phyloP scores from a whole-genome alignment of 2,797 vertebrate species.

The Sebastolobus alascanus region DNA sequence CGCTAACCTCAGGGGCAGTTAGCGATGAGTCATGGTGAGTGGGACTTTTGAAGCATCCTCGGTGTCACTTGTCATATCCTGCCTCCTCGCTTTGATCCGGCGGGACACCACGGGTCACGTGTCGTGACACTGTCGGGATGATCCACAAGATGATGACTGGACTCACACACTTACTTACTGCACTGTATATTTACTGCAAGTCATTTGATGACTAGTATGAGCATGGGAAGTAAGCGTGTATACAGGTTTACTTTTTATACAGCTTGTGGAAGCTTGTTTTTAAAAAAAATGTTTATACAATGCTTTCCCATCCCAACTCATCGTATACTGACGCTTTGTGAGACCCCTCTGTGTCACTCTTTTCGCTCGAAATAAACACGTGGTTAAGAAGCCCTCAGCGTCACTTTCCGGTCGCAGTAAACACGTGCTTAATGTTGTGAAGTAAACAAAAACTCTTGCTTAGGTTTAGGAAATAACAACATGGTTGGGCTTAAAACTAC shows the following conservation, averaged over 20 bases:
- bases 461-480: no score
- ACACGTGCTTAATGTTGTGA: no score
- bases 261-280: background rate
- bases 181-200: background rate
- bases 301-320: no score
- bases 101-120: slow-evolving; percentile 45
- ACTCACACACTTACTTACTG: slow-evolving; percentile 11
- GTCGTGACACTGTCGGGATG: slow-evolving; percentile 40
- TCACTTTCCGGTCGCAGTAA: no score
- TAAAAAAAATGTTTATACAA: background rate
- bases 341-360: no score
- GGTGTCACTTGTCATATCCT: slow-evolving; percentile 64
- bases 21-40: slow-evolving; percentile 70
- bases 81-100: slow-evolving; percentile 49
- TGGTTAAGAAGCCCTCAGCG: no score
- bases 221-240: background rate
- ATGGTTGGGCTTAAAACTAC: no score
- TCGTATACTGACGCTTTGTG: no score
- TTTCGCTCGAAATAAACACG: no score
- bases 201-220: slow-evolving; percentile 8
- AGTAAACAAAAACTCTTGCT: no score
- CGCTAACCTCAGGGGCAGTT: slow-evolving; percentile 60
- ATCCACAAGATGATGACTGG: slow-evolving; percentile 36
- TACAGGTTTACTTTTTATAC: slow-evolving; percentile 2
- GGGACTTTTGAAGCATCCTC: slow-evolving; percentile 58